Base-by-base conservation (phyloP, 1,140 invertebrate species). In the Augochlora pura region DNA sequence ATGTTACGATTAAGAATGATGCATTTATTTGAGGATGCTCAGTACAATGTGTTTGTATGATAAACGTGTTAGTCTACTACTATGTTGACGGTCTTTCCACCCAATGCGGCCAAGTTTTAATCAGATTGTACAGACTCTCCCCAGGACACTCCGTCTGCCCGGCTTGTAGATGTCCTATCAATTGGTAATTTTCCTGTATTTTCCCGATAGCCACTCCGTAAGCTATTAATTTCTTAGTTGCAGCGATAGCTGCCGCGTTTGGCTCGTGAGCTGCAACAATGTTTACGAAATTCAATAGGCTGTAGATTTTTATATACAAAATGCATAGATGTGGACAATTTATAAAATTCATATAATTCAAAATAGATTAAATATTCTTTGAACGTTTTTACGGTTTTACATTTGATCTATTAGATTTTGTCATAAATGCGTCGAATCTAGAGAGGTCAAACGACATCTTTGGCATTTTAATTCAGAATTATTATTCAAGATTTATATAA, bases 61-160 rank as follows among this genome's bases (percentile, higher is more conserved):
- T 16, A 21, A 57, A 59, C 59, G 60, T 18, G 57, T 12, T 39
- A 39, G 23, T 23, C 25, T 6, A 27, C 27, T 10, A n/a, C 42
- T 10, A 42, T 49, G 12, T 63, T 63, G 32, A 57, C 25, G 39
- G 2, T 6, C 1, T 42, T 14, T 62, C 18, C 0, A 83, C 69
- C 89, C 89, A 94, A 52, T 93, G 89, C 16, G 94, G 91, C 94
- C 94, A 94, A 0, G 88, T 93, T 86, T 93, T 87, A 38, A 95
- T 94, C 66, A 93, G 85, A 21, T 92, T 83, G 75, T 94, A 95
- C 5, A 95, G 87, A 32, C 87, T 90, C 7, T 93, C 83, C 42
- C 94, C 94, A 2, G 94, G 94, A 84, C 94, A 94, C 4, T 63
- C 52, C 0, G 94, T 94, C 1, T 59, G 1, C 8, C 76, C 69